Base-by-base conservation (phyloP, 1,140 invertebrate genomes). In the Dendroctonus ponderosae region DNA sequence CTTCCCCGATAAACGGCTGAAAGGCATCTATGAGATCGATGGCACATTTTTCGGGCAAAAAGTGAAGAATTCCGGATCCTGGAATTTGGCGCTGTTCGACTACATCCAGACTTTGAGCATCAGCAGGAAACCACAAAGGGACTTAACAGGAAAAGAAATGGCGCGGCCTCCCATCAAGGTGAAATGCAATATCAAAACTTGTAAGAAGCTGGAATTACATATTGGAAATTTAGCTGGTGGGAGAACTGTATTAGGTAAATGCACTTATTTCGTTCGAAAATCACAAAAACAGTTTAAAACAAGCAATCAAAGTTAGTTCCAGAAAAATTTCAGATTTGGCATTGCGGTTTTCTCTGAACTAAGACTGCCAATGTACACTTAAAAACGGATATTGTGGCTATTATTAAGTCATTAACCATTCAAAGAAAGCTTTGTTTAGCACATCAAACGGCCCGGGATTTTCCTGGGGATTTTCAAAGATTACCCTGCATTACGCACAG, bases 1-100 rank as follows among this genome's bases (percentile, higher is more conserved):
- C 76, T 93, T 92, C 74, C 91, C 91, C 2, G 89, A 90, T 65
- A 93, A 93, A 72, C 85, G 81, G 63, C 74, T 93, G 0, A 77
- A 82, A 46, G 90, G 91, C 6, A 80, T 85, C 52, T 93, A 89
- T 66, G 85, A 88, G 68, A 83, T 88, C 49, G 81, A 84, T 59
- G 88, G 83, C 5, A 82, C 79, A 50, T 76, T 86, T 38, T 77
- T 91, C 8, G 85, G 87, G 6, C 78, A 82, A 1, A 82, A 80
- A 48, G 79, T 89, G 9, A 73, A 74, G 0, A 88, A 89, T 42
- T 80, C 80, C 49, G 90, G 91, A 5, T 82, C 79, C 53, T 93
- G 90, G 84, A 90, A 90, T 71, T 72, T 93, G 14, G 85, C 85
- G 9, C 78, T 93, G 37, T 88, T 88, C 78, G 86, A 91, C 81